phyloP scores from a whole-genome alignment of 2,888 invertebrate species.

The Tetramorium bicarinatum region DNA sequence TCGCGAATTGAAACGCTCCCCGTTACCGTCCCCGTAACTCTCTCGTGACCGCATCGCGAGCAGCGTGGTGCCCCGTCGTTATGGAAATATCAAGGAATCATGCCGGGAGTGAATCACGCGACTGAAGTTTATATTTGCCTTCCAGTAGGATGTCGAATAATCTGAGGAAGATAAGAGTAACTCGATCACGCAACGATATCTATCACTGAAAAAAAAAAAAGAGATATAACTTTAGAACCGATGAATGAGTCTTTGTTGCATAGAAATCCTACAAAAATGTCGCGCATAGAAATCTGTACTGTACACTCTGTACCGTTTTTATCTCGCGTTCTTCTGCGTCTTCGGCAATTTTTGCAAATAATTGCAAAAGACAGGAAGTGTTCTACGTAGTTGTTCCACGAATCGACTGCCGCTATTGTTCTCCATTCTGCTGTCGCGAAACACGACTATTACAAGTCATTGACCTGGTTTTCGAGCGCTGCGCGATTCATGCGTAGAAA shows the following conservation, averaged over 20 bases:
- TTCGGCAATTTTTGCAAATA: neutral
- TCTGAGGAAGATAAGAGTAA: constrained; percentile 28
- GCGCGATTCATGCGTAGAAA: constrained; percentile 45
- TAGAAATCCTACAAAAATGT: neutral
- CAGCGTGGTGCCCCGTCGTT: neutral
- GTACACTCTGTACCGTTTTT: neutral
- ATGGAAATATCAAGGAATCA: constrained; percentile 5
- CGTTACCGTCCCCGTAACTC: neutral
- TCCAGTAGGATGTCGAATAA: neutral
- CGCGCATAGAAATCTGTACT: neutral
- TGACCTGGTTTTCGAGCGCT: constrained; percentile 49
- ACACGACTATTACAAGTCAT: constrained; percentile 52
- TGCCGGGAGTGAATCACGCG: constrained; percentile 42
- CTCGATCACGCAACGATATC: constrained; percentile 3
- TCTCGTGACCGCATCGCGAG: constrained; percentile 30
- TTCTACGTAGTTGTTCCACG: constrained; percentile 21
- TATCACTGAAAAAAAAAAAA: neutral
- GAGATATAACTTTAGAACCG: neutral
- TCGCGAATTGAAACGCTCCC: constrained; percentile 16
- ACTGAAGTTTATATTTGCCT: constrained; percentile 16
- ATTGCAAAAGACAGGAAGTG: constrained; percentile 29
- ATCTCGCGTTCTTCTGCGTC: neutral
- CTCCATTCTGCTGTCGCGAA: constrained; percentile 46
- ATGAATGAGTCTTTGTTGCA: neutral
- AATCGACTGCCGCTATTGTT: constrained; percentile 50